Base-by-base conservation (phyloP, 30 jellyfish, hydroid and myxozoan genomes). In the Turritopsis dohrnii region DNA sequence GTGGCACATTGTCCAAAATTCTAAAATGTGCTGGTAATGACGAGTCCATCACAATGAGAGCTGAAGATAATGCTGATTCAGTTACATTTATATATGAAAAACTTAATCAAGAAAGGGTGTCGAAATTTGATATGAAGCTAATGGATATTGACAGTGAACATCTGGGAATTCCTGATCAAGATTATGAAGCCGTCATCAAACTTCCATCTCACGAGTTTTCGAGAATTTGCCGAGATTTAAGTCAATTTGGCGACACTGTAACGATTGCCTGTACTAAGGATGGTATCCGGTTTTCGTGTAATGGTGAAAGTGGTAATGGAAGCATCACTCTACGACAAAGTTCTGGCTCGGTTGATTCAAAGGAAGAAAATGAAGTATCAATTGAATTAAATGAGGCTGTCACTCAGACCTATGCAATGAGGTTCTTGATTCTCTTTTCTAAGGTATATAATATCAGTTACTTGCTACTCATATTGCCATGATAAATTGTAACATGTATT, bases 81-180 rank as follows among this genome's bases (percentile, higher is more conserved):
- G 90, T 88, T 9, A 83, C 91, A 83, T 76, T 87, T 30, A 88
- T 85, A n/a, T 88, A 84, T 82, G 96, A 91, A 74, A 91, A 89
- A 54, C 94, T 96, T n/a, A 91, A 89, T 41, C 96, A 86, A 84
- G 99, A 94, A 65, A 86, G 94, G 80, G 96, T 94, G 19, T 89
- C 99, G 7, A 92, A 88, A 28, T 94, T 84, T 73, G 97, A 88
- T 85, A 87, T 89, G 79, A 94, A 89, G 54, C 85, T 94, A 9
- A 94, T 94, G 96, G 96, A 94, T 74, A 89, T 94, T 74, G 97
- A 94, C 74, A 83, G 96, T 9, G 99, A 94, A 85, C 93, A 87
- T 75, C 94, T 94, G 53, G 99, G 96, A 53, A 94, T 94, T 31
- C 99, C 99, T 4, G 96, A 92, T 52, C 97, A 92, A 81, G 96